A percentile compares a stretch with the other conserved stretches of the same genome.
Conservation (phyloP, 2,113 vertebrate genomes). For the Tragelaphus strepsiceros region DNA sequence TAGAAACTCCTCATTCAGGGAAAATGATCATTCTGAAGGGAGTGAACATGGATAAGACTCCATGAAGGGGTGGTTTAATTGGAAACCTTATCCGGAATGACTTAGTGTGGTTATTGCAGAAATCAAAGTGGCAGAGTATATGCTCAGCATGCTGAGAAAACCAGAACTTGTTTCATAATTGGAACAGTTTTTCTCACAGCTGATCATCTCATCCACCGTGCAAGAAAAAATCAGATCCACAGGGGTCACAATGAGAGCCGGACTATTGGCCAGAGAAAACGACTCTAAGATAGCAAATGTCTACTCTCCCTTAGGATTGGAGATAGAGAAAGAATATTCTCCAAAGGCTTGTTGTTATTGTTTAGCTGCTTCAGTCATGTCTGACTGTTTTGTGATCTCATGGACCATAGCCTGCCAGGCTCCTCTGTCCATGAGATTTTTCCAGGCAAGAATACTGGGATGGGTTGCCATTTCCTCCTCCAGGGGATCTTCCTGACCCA, state of each 20-base stretch:
- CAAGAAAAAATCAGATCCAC: background rate
- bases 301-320: background rate
- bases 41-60: background rate
- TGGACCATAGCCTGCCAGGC: background rate
- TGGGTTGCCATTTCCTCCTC: background rate
- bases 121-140: background rate
- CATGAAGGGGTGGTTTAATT: background rate
- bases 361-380: background rate
- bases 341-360: background rate
- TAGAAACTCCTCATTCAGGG: background rate
- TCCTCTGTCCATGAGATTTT: background rate
- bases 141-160: background rate
- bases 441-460: background rate
- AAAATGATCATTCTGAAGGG: background rate
- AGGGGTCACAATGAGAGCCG: background rate
- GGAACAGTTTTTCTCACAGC: background rate
- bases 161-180: background rate
- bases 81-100: background rate
- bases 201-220: background rate
- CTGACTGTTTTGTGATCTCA: background rate
- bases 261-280: background rate
- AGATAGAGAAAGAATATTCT: background rate
- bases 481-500: background rate
- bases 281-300: rapidly evolving
- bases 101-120: background rate